Evolutionary conservation across 1,140 invertebrate genomes (phyloP).

Genomic region (Caenorhabditis elegans): WBcel235 BX284603.4:4659501-4660000

Average conservation of each 20-base stretch:
- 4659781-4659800: constrained; percentile 34
- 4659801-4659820: constrained; percentile 3
- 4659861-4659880: too few relatives aligned
- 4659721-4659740: constrained; percentile 21
- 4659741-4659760: constrained; percentile 52
- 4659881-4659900: too few relatives aligned
- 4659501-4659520: too few relatives aligned
- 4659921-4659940: too few relatives aligned
- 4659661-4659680: constrained; percentile 37
- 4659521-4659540: too few relatives aligned
- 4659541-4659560: too few relatives aligned
- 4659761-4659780: constrained; percentile 41
- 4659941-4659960: too few relatives aligned
- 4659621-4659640: constrained; percentile 47
- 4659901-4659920: too few relatives aligned
- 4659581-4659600: constrained; percentile 31
- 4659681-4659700: constrained; percentile 2
- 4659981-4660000: too few relatives aligned
- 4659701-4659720: constrained; percentile 29
- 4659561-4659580: neutral
- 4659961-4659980: too few relatives aligned
- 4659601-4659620: constrained; percentile 24
- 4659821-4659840: neutral
- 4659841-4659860: neutral
- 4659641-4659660: constrained; percentile 49